phyloP scores from a whole-genome alignment of 2,797 vertebrate species.

The Acanthis flammea region DNA sequence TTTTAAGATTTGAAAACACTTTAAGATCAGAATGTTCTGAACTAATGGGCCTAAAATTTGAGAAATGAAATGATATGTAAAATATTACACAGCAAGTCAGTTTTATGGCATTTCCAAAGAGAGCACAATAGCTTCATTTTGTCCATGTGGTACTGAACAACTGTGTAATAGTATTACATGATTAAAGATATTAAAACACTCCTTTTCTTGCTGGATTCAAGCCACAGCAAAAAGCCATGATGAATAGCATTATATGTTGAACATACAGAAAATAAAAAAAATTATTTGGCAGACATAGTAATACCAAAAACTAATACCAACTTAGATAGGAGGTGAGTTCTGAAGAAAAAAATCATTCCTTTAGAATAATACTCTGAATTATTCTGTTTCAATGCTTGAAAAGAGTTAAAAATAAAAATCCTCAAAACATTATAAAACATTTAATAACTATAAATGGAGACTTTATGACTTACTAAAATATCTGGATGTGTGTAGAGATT shows the following conservation, averaged over 20 bases:
- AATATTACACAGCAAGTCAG: constrained; percentile 47
- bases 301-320: constrained; percentile 57
- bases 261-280: constrained; percentile 62
- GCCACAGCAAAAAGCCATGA: constrained; percentile 45
- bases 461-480: constrained; percentile 2
- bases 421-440: constrained; percentile 5
- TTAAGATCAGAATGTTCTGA: constrained; percentile 26
- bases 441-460: background rate
- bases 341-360: constrained; percentile 18
- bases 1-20: constrained; percentile 33
- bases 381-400: constrained; percentile 5
- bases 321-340: constrained; percentile 17
- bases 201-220: constrained; percentile 62
- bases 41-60: constrained; percentile 30
- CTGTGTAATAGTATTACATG: constrained; percentile 31
- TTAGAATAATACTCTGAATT: background rate
- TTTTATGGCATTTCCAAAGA: constrained; percentile 60
- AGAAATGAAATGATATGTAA: constrained; percentile 52
- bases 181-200: constrained; percentile 70
- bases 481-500: background rate
- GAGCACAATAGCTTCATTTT: constrained; percentile 67
- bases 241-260: constrained; percentile 46
- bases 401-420: background rate
- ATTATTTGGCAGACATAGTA: constrained; percentile 49
- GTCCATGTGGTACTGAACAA: constrained; percentile 52